Percentiles rank a stretch among this genome's conserved stretches.
phyloP scores from a whole-genome alignment of 2,888 invertebrate genomes.

The Drosophila helvetica region DNA sequence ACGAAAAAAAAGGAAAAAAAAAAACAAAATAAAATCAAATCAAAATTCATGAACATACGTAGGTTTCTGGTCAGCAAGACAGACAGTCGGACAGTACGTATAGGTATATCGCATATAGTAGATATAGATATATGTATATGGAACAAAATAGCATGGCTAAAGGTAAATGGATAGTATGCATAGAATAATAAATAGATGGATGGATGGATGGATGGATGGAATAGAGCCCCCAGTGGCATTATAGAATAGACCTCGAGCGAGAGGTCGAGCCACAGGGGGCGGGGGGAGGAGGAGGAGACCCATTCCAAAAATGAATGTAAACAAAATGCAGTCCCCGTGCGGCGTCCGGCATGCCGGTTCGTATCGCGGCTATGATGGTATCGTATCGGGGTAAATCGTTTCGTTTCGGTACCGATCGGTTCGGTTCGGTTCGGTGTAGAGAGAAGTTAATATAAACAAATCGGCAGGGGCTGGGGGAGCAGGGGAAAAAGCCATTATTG shows the following conservation, averaged over 20 bases:
- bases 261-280: neutral
- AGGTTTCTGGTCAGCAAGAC: slow-evolving; percentile 36
- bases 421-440: slow-evolving; percentile 9
- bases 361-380: neutral
- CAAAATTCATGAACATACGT: slow-evolving; percentile 50
- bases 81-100: slow-evolving; percentile 10
- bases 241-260: slow-evolving; percentile 14
- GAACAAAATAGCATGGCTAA: slow-evolving; percentile 35
- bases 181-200: slow-evolving; percentile 69
- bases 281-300: neutral
- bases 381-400: neutral
- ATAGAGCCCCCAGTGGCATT: slow-evolving; percentile 12
- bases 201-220: slow-evolving; percentile 25
- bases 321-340: slow-evolving; percentile 34
- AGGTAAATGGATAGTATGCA: slow-evolving; percentile 69
- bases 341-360: slow-evolving; percentile 21
- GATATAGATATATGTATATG: slow-evolving; percentile 26
- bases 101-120: slow-evolving; percentile 2
- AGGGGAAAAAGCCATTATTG: slow-evolving; percentile 30
- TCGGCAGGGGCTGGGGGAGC: neutral
- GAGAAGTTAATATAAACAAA: slow-evolving; percentile 46
- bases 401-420: slow-evolving; percentile 10
- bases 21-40: slow-evolving; percentile 24
- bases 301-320: slow-evolving; percentile 25
- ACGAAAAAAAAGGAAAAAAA: slow-evolving; percentile 30